These are phyloP conservation scores for Podilymbus podiceps DNA, from an alignment of 2,113 vertebrate genomes.

Conservation along the genomic window DNA sequence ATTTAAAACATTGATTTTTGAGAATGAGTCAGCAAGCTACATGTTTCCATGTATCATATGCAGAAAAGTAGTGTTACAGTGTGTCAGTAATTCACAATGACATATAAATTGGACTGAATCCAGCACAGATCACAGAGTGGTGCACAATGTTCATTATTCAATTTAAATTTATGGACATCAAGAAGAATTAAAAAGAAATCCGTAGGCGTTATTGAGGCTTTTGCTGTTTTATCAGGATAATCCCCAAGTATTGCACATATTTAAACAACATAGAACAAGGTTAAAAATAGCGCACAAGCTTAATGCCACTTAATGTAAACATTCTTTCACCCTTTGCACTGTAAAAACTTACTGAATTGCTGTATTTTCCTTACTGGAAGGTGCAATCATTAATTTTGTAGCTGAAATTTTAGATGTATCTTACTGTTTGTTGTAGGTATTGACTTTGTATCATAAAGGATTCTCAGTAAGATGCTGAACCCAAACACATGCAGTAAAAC, in stretches of 20 bases:
- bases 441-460: not conserved
- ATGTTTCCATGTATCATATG: not conserved
- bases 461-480: not conserved
- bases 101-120: not conserved
- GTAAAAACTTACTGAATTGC: not conserved
- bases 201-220: not conserved
- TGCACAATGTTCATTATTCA: not conserved
- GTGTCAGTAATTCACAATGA: not conserved
- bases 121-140: not conserved
- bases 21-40: not conserved
- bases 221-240: not conserved
- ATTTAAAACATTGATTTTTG: not conserved
- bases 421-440: not conserved
- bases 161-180: not conserved
- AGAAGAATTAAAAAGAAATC: not conserved
- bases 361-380: not conserved
- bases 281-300: not conserved
- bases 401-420: not conserved
- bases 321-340: not conserved
- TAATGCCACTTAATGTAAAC: not conserved
- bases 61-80: not conserved
- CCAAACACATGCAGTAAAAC: not conserved
- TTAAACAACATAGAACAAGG: not conserved
- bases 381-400: not conserved
- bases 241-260: not conserved